Conservation (phyloP, 2,113 vertebrate genomes). For the Cygnus atratus region DNA sequence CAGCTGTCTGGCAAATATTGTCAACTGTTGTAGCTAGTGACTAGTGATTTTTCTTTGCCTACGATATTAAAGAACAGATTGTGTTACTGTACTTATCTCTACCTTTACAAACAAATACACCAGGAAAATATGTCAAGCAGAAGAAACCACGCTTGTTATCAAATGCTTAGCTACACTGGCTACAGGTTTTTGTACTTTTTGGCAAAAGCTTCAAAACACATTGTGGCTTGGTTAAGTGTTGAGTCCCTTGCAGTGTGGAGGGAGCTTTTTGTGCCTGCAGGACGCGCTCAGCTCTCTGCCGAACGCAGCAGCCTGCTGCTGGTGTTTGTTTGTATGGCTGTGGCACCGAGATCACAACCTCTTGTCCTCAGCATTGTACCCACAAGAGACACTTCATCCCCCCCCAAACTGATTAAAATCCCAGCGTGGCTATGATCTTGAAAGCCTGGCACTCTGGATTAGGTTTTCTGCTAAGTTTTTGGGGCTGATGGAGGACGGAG, state of each 20-base stretch:
- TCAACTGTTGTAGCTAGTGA: conserved; percentile 63
- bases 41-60: conserved; percentile 46
- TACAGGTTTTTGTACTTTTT: conserved; percentile 72
- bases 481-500: background rate
- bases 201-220: conserved; percentile 62
- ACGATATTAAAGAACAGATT: conserved; percentile 54
- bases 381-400: background rate
- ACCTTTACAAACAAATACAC: conserved; percentile 73
- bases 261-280: conserved; percentile 20
- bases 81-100: conserved; percentile 72
- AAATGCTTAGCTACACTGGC: conserved; percentile 66
- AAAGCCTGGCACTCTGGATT: conserved; percentile 43
- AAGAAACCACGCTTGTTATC: conserved; percentile 62
- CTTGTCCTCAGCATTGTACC: background rate
- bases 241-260: conserved; percentile 46
- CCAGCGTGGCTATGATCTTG: conserved; percentile 58
- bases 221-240: conserved; percentile 45
- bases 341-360: background rate
- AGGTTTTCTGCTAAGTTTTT: conserved; percentile 33
- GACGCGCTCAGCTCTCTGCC: background rate
- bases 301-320: conserved; percentile 59
- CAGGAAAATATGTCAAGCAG: conserved; percentile 64
- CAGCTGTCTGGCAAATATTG: conserved; percentile 46
- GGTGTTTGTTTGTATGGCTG: background rate
- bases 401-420: conserved; percentile 10